A percentile compares a stretch with the other conserved stretches of the same genome.
phyloP scores from a whole-genome alignment of 1,140 invertebrate species.

The Ooceraea biroi region DNA sequence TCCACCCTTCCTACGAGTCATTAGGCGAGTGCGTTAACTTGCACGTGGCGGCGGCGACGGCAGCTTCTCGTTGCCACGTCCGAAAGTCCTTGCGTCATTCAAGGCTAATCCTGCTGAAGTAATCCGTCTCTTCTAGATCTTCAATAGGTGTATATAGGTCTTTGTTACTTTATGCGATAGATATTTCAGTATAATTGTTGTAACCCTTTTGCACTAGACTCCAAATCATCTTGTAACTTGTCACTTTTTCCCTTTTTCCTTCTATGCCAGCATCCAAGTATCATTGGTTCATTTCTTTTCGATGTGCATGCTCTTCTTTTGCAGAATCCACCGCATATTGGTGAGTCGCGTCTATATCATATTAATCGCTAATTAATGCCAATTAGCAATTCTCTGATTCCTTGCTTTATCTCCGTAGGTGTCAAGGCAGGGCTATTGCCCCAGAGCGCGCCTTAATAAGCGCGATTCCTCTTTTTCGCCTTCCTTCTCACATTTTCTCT shows the following conservation, averaged over 20 bases:
- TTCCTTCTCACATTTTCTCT: constrained; percentile 23
- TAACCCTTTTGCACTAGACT: not conserved
- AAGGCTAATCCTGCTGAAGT: constrained; percentile 2
- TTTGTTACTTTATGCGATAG: not conserved
- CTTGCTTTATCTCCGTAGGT: not conserved
- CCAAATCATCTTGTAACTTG: not conserved
- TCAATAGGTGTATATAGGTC: not conserved
- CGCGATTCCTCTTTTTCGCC: not conserved
- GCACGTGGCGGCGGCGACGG: constrained; percentile 11
- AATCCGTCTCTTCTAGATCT: not conserved
- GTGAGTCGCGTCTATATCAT: not conserved
- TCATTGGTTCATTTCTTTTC: not conserved
- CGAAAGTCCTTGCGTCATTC: constrained; percentile 24
- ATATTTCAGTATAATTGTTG: not conserved
- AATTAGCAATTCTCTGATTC: not conserved
- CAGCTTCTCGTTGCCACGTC: not conserved
- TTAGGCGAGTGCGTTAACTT: constrained; percentile 73
- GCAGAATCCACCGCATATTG: not conserved
- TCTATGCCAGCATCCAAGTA: not conserved
- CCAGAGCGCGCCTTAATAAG: constrained; percentile 9
- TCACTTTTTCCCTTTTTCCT: not conserved
- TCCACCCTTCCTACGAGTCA: constrained; percentile 73
- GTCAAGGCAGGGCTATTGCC: not conserved
- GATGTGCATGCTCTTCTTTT: no score
- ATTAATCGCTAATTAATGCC: constrained; percentile 11